Evolutionary conservation across 2,113 vertebrate genomes (phyloP), one percentile per base, ranked within the genome.

Genomic region (Machaerirhynchus nigripectus): DNA sequence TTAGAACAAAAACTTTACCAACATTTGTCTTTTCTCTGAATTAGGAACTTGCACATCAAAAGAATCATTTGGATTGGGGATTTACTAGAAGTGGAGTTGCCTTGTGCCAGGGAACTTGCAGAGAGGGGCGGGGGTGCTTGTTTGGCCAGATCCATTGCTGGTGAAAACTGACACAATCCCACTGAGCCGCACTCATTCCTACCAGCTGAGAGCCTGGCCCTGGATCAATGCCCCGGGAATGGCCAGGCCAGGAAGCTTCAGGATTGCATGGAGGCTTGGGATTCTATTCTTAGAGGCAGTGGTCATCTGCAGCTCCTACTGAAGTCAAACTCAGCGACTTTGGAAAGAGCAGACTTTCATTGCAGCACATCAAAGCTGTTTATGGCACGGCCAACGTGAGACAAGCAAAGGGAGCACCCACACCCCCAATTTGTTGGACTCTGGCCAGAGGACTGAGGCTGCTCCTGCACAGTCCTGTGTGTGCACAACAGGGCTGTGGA

Each of bases 201-300:
- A 15, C 89, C 96, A 94, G 96, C 86, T 84, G 84, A 92, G 93
- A 90, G 47, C 83, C 93, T 90, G 95, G 90, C 71, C 71, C 67
- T 0, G 26, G 1, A 30, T 24, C 96, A 90, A 3, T 42, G 2
- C 74, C 6, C 0, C 9, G 28, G 78, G 17, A 18, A n/a, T 2
- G 24, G 57, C 78, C 85, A 60, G 94, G 61, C 39, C 60, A 71
- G 82, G 57, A 31, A 79, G 85, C 60, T 40, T 13, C 30, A 33
- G 50, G 15, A 55, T 26, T 63, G 39, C 67, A 50, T 0, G 10
- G 1, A 64, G 53, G 1, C 70, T 23, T 21, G 59, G 20, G 24
- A 33, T 49, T 33, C 82, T 94, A 0, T 73, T 85, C 88, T 63
- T 37, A 26, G 46, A 57, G 63, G 76, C 37, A n/a, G 14, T 18